Percentiles rank a stretch among this genome's conserved stretches.
Conservation (phyloP, 2,888 invertebrate genomes). For the Agrotis exclamationis region DNA sequence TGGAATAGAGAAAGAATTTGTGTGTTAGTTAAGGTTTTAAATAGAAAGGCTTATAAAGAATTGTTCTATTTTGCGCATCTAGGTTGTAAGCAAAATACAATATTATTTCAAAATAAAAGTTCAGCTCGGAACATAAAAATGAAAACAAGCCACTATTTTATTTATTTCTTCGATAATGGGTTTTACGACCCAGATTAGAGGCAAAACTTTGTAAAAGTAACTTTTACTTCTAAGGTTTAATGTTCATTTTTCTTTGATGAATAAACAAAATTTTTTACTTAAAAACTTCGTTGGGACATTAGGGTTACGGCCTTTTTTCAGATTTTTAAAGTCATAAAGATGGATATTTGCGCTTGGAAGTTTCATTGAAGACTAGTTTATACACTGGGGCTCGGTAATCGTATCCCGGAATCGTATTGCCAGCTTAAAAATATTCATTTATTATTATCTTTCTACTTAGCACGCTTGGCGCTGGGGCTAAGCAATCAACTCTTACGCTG, state of each 20-base stretch:
- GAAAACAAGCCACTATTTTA: neutral
- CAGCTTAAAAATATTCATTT: no score
- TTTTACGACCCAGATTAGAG: slow-evolving; percentile 5
- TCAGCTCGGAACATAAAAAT: neutral
- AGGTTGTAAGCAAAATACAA: neutral
- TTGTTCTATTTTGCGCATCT: no score
- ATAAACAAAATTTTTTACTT: slow-evolving; percentile 19
- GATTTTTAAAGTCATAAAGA: neutral
- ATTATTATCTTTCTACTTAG: no score
- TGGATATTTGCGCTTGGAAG: neutral
- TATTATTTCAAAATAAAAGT: neutral
- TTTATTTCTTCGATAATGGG: slow-evolving; percentile 5
- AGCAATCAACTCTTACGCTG: no score
- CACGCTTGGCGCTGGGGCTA: no score
- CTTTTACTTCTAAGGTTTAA: slow-evolving; percentile 14
- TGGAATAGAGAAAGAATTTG: no score
- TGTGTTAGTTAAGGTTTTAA: no score
- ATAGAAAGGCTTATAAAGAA: no score
- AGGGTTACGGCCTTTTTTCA: neutral
- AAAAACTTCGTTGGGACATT: neutral
- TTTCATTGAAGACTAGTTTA: neutral
- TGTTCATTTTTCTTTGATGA: neutral
- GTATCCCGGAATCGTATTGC: no score
- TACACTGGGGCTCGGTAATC: no score
- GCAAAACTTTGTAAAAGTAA: slow-evolving; percentile 6